Conservation (phyloP, 2,888 invertebrate species). For the Eupithecia subumbrata region DNA sequence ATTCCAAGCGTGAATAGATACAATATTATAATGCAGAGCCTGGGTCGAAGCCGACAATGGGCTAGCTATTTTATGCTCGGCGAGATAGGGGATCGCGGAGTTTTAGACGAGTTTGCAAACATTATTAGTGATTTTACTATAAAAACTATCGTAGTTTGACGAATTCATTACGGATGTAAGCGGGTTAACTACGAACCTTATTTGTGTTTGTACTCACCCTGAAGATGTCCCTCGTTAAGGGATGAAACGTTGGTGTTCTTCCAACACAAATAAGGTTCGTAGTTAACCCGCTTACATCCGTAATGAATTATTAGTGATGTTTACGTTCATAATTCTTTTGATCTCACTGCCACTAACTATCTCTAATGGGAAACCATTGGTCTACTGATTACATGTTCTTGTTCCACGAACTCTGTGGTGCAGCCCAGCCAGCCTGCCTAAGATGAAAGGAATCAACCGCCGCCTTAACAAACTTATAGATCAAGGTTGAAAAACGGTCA, state of each 20-base stretch:
- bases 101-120: neutral
- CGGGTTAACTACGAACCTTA: too few relatives aligned
- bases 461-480: neutral
- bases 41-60: slow-evolving; percentile 13
- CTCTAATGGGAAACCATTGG: neutral
- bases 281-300: too few relatives aligned
- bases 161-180: too few relatives aligned
- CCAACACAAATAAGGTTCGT: too few relatives aligned
- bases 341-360: neutral
- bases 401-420: neutral
- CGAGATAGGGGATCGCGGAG: slow-evolving; percentile 2
- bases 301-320: slow-evolving; percentile 4
- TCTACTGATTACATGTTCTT: neutral
- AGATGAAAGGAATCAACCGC: neutral
- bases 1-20: slow-evolving; percentile 32
- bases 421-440: neutral
- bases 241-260: too few relatives aligned
- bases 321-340: neutral
- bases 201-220: too few relatives aligned
- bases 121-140: too few relatives aligned
- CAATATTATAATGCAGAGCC: slow-evolving; percentile 13
- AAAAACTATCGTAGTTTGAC: too few relatives aligned
- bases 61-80: neutral
- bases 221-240: too few relatives aligned
- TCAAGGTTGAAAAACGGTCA: neutral